Base-by-base conservation (phyloP, 2,888 invertebrate genomes). In the Branchipolynoe longqiensis region DNA sequence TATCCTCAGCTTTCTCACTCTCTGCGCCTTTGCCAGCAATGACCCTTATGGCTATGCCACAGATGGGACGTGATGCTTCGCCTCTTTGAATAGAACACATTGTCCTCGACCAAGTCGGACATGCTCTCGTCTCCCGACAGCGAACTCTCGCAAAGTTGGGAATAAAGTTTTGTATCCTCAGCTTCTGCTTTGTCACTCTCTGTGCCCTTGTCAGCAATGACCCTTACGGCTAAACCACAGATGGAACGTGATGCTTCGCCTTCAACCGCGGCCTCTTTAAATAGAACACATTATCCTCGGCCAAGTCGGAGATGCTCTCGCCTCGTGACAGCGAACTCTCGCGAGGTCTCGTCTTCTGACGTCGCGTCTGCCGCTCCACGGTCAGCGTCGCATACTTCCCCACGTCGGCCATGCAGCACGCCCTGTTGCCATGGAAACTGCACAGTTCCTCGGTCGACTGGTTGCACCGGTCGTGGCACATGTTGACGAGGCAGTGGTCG, bases 11-110 rank as follows among this genome's bases (percentile, higher is more conserved):
- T n/a, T n/a, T n/a, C n/a, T n/a, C n/a, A n/a, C n/a, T n/a, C n/a
- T n/a, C n/a, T n/a, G n/a, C n/a, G n/a, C n/a, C n/a, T n/a, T n/a
- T n/a, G n/a, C n/a, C n/a, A n/a, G n/a, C n/a, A n/a, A n/a, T n/a
- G n/a, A n/a, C n/a, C n/a, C n/a, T n/a, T n/a, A n/a, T n/a, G n/a
- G 22, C 69, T 69, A 69, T 69, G 38, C 69, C 33, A 69, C 69
- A 36, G 69, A 69, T 1, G 69, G 69, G 18, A 6, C 38, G 22
- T 6, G 38, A 4, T 38, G 33, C 22, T 69, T 69, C 1, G 36
- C n/a, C 78, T 41, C 25, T 54, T 78, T 48, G 48, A 78, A 78
- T 78, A 54, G 78, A 78, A 78, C 14, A 33, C 48, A 31, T n/a
- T 41, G 25, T 78, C 78, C 6, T 78, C 78, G 0, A 31, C n/a